Percentiles rank a stretch among this genome's conserved stretches.
phyloP scores from a whole-genome alignment of 2,113 vertebrate species.

The Salvelinus alpinus region DNA sequence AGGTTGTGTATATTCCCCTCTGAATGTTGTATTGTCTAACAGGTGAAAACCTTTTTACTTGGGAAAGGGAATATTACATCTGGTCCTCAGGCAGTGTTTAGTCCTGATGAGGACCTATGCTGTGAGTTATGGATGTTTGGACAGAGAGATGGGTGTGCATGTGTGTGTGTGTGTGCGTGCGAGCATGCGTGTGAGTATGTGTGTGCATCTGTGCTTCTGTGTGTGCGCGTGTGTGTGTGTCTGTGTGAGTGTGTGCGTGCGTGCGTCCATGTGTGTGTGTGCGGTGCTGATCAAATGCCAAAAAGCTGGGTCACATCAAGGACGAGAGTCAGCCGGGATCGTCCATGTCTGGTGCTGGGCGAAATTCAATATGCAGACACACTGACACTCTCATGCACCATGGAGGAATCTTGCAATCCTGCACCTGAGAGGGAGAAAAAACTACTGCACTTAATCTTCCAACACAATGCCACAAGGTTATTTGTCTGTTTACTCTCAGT shows the following conservation, averaged over 20 bases:
- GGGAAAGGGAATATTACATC: slow-evolving; percentile 3
- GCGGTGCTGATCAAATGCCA: slow-evolving; percentile 38
- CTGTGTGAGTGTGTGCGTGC: background rate
- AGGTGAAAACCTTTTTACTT: too few species aligned
- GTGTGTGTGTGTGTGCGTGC: too few species aligned
- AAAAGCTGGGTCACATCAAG: slow-evolving; percentile 58
- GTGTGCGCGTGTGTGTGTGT: background rate
- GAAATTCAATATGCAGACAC: slow-evolving; percentile 34
- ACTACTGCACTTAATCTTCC: slow-evolving; percentile 21
- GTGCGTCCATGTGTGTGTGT: slow-evolving; percentile 6
- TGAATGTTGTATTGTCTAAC: too few species aligned
- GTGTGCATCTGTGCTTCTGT: background rate
- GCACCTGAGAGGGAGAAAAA: slow-evolving; percentile 14
- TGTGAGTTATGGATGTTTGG: slow-evolving; percentile 5
- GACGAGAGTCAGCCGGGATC: slow-evolving; percentile 39
- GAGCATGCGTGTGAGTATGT: too few species aligned
- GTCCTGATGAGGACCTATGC: slow-evolving; percentile 21
- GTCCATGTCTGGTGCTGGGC: slow-evolving; percentile 36
- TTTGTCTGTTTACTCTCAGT: slow-evolving; percentile 40
- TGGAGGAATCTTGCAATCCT: slow-evolving; percentile 10
- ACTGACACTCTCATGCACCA: slow-evolving; percentile 3
- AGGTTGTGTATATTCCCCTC: too few species aligned
- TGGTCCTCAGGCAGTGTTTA: slow-evolving; percentile 12
- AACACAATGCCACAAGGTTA: slow-evolving; percentile 20
- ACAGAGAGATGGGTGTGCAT: background rate